These are phyloP conservation scores for Amblyjoppa proteus DNA, from an alignment of 2,888 invertebrate genomes.

Conservation along the genomic window DNA sequence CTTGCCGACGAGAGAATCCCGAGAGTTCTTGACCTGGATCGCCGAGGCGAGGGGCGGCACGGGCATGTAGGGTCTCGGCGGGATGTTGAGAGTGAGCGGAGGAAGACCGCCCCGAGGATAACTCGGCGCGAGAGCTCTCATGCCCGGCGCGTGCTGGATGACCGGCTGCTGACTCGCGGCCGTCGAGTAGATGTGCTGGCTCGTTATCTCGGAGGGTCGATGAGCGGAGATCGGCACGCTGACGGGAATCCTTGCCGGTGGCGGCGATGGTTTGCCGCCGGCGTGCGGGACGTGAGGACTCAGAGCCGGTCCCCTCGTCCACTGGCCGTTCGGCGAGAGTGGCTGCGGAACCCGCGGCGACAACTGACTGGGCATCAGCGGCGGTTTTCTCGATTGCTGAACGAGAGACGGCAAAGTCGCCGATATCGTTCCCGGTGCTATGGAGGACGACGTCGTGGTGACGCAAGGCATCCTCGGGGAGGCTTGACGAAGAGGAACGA, in stretches of 20 bases:
- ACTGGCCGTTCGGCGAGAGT: slow-evolving; percentile 82
- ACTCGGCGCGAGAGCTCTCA: slow-evolving; percentile 81
- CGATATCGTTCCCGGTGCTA: slow-evolving; percentile 64
- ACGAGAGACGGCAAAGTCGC: slow-evolving; percentile 75
- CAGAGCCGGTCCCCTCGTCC: slow-evolving; percentile 77
- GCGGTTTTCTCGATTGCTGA: slow-evolving; percentile 77
- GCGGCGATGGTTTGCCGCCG: slow-evolving; percentile 72
- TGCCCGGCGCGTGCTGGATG: slow-evolving; percentile 83
- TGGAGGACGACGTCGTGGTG: slow-evolving; percentile 71
- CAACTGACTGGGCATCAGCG: slow-evolving; percentile 76
- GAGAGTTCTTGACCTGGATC: slow-evolving; percentile 77
- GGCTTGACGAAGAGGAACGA: slow-evolving; percentile 78
- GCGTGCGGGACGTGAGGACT: slow-evolving; percentile 74
- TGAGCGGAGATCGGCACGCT: slow-evolving; percentile 81
- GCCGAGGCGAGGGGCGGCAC: slow-evolving; percentile 78
- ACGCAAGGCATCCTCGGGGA: slow-evolving; percentile 79
- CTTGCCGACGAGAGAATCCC: slow-evolving; percentile 77
- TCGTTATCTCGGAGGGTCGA: slow-evolving; percentile 76
- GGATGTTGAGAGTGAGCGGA: slow-evolving; percentile 81
- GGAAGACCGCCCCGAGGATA: slow-evolving; percentile 82
- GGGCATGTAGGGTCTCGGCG: slow-evolving; percentile 82
- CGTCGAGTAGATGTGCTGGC: slow-evolving; percentile 82
- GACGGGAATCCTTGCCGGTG: slow-evolving; percentile 80
- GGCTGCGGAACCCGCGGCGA: slow-evolving; percentile 79
- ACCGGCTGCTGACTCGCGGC: slow-evolving; percentile 83